A percentile compares a stretch with the other conserved stretches of the same genome.
Evolutionary conservation across 2,113 vertebrate genomes (phyloP).

Genomic region (Tachuris rubrigastra): DNA sequence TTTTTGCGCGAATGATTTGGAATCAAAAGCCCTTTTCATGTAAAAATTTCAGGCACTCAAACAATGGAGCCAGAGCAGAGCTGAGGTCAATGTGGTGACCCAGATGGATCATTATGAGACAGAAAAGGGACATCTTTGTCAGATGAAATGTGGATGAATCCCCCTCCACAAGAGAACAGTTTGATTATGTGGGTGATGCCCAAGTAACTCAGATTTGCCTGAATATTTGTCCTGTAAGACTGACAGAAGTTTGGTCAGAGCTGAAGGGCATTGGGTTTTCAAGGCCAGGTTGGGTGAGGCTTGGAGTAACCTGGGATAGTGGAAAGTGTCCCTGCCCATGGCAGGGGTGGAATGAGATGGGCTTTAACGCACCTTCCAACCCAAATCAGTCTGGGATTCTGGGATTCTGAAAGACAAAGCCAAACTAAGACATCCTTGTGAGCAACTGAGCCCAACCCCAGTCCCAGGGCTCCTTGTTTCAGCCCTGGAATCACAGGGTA

Average conservation of each 20-base stretch:
- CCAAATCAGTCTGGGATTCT: background rate
- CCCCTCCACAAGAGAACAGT: background rate
- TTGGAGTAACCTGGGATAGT: background rate
- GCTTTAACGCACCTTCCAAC: background rate
- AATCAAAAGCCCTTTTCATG: background rate
- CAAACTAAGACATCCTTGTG: no score
- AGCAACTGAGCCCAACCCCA: no score
- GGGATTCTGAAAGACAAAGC: no score
- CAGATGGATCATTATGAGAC: background rate
- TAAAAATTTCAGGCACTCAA: background rate
- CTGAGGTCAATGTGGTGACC: background rate
- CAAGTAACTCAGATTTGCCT: background rate
- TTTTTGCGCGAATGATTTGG: background rate
- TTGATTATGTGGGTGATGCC: background rate
- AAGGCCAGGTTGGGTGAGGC: background rate
- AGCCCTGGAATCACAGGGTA: no score
- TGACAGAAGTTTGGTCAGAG: background rate
- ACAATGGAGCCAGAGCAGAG: background rate
- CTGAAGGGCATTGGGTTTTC: background rate
- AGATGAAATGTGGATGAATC: background rate
- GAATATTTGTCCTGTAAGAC: background rate
- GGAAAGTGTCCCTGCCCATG: background rate
- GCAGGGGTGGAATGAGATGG: background rate
- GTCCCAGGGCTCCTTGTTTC: no score
- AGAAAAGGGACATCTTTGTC: background rate